Evolutionary conservation across 1,140 invertebrate species (phyloP).

Genomic region (Pentalonia nigronervosa): DNA sequence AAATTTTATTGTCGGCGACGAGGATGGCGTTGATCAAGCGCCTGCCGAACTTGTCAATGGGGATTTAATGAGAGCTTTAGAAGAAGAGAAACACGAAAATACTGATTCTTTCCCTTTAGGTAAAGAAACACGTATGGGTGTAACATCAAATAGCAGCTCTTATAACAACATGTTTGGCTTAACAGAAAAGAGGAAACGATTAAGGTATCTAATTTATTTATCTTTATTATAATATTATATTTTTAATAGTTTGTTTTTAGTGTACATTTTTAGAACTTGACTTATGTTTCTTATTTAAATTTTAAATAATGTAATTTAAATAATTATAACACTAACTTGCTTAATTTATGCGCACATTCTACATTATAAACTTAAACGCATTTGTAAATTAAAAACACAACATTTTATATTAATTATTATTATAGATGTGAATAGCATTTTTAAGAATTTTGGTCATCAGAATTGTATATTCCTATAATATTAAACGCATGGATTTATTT

Average conservation of each 20-base stretch:
- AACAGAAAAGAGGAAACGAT: conserved; percentile 66
- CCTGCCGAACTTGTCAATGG: conserved; percentile 52
- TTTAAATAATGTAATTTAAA: background rate
- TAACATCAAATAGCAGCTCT: conserved; percentile 61
- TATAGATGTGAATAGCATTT: conserved; percentile 1
- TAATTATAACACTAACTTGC: background rate
- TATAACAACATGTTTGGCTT: conserved; percentile 65
- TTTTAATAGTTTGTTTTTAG: background rate
- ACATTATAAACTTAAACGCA: background rate
- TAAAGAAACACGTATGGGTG: conserved; percentile 60
- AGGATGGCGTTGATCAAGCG: conserved; percentile 45
- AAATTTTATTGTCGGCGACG: conserved; percentile 59
- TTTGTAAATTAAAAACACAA: background rate
- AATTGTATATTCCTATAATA: background rate
- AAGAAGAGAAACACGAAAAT: conserved; percentile 64
- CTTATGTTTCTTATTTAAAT: background rate
- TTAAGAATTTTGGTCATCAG: background rate
- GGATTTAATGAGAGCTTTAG: conserved; percentile 48
- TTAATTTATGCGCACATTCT: background rate
- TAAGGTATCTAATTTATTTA: conserved; percentile 65
- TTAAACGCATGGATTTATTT: background rate
- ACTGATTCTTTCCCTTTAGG: conserved; percentile 66
- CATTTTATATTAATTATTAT: background rate
- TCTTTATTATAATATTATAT: background rate
- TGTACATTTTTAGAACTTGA: background rate